Conservation (phyloP, 30 jellyfish, hydroid and myxozoan species). For the Chrysaora quinquecirrha region DNA sequence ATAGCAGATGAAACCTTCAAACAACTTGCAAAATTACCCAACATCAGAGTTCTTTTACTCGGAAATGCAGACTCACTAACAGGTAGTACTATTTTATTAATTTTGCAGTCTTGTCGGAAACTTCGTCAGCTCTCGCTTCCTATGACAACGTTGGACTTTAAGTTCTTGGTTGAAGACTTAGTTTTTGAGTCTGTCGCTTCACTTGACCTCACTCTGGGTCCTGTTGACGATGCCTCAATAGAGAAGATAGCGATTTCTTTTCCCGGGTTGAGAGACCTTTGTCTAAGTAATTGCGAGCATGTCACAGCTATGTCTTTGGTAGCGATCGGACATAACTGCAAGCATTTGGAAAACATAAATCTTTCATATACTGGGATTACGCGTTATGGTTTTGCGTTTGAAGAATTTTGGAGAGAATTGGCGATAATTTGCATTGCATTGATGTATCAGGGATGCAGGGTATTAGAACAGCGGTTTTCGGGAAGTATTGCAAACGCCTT, state of each 20-base stretch:
- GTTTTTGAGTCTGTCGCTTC: constrained; percentile 18
- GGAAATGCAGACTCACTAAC: constrained; percentile 67
- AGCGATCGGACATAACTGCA: constrained; percentile 32
- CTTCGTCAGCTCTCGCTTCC: constrained; percentile 30
- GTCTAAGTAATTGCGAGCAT: constrained; percentile 55
- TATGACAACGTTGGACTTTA: constrained; percentile 22
- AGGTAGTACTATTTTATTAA: constrained; percentile 8
- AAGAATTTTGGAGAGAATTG: constrained; percentile 12
- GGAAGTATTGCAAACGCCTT: constrained; percentile 38
- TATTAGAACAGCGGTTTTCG: constrained; percentile 29
- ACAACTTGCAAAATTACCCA: not conserved
- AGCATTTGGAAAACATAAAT: constrained; percentile 33
- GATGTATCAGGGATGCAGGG: constrained; percentile 55
- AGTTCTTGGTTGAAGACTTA: not conserved
- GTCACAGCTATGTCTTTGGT: constrained; percentile 30
- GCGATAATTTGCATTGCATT: constrained; percentile 34
- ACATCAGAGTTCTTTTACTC: constrained; percentile 16
- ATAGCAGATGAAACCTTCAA: constrained; percentile 26
- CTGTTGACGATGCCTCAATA: constrained; percentile 44
- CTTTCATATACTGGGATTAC: constrained; percentile 55
- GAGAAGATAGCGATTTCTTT: constrained; percentile 21
- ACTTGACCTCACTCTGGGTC: constrained; percentile 48
- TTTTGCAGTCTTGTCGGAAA: constrained; percentile 23
- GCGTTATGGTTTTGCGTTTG: not conserved
- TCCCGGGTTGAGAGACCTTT: constrained; percentile 11